Evolutionary conservation across 2,113 vertebrate species (phyloP), one percentile per base, ranked within the genome.

Genomic region (Tupaia tana): DNA sequence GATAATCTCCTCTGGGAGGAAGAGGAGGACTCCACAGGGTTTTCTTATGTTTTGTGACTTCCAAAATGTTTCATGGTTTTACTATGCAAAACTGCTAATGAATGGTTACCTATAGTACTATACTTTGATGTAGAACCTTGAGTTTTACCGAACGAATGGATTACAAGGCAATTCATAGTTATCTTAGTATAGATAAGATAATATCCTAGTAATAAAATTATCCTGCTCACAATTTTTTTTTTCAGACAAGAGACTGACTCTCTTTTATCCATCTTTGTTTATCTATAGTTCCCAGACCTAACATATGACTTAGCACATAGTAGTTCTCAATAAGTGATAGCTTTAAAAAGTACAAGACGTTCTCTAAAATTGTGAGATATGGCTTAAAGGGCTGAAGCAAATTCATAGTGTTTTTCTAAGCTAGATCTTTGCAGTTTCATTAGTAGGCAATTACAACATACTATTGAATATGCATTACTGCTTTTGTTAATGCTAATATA

Each of bases 401-500:
- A 86, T 22, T 54, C 22, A 80, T 15, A 20, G 6, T 80, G 2
- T 61, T 78, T 83, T 84, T 79, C n/a, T 94, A 75, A 75, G 10
- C 29, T 79, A 79, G 54, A 75, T 74, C 18, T 69, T 89, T 90
- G 11, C 25, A 77, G 31, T 93, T 73, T 94, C 85, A 73, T 31
- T 54, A 93, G 67, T 7, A 67, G 75, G 73, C 12, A 74, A 78
- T 90, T 10, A 71, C 84, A 19, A 77, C 2, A 56, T 63, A 92
- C 34, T 84, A 90, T n/a, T 92, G 59, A 78, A 86, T 43, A 85
- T 64, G 6, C 18, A 63, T 86, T 75, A 79, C 7, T 58, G 31
- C 77, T 94, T 95, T 66, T 14, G 20, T 91, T 66, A 83, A 13
- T 89, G 7, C 89, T 94, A 89, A 80, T 82, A 86, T 87, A 90